These are phyloP conservation scores for Dryadula phaetusa DNA, from an alignment of 2,888 invertebrate species.

Conservation along the genomic window DNA sequence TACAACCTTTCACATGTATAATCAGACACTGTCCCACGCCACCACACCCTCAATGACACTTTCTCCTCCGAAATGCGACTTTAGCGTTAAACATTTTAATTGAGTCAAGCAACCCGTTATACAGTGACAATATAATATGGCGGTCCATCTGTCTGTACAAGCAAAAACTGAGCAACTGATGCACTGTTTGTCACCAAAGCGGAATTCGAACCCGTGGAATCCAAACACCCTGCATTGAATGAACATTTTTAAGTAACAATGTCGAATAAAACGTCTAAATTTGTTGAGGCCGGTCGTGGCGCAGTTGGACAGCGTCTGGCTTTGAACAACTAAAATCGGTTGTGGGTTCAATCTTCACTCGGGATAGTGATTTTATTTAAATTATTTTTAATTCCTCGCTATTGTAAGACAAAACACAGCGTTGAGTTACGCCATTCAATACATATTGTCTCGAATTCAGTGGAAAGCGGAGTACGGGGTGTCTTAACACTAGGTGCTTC, in stretches of 20 bases:
- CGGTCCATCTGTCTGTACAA: constrained; percentile 42
- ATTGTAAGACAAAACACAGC: too few relatives aligned
- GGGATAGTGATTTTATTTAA: too few relatives aligned
- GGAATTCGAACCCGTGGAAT: constrained; percentile 30
- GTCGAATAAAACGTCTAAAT: constrained; percentile 22
- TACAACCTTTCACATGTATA: background rate
- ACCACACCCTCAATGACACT: background rate
- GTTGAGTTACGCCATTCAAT: too few relatives aligned
- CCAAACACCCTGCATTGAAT: constrained; percentile 19
- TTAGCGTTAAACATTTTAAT: constrained; percentile 39
- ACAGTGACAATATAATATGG: constrained; percentile 51
- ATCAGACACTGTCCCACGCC: background rate
- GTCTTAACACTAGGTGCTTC: too few relatives aligned
- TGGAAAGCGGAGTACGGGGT: too few relatives aligned
- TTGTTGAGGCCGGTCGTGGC: background rate
- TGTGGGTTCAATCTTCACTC: too few relatives aligned
- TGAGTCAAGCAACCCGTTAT: constrained; percentile 47
- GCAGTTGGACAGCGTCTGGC: too few relatives aligned
- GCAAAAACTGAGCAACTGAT: constrained; percentile 59
- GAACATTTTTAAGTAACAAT: constrained; percentile 20
- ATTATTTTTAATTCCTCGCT: too few relatives aligned
- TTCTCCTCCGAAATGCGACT: background rate
- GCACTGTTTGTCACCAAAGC: constrained; percentile 60
- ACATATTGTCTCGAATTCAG: too few relatives aligned
- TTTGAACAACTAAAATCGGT: too few relatives aligned